Evolutionary conservation across 2,888 invertebrate species (phyloP), one percentile per base, ranked within the genome.

Genomic region (Alloscopus bannaensis): DNA sequence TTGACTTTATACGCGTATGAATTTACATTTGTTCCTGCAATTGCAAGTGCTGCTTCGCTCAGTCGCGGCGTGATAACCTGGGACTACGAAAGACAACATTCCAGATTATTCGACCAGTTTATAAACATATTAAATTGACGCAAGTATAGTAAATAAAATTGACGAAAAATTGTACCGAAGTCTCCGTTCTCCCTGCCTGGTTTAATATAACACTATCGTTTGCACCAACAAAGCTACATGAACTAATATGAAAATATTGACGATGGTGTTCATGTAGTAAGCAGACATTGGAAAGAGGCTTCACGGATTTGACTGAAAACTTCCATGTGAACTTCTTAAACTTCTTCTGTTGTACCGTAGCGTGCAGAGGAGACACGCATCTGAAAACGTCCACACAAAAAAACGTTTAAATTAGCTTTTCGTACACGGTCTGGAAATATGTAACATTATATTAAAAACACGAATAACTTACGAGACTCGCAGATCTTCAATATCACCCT

Each of bases 1-100:
- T 89, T 89, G 1, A 91, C 88, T 81, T 89, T 88, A 86, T 91
- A 90, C 60, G 87, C 78, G 76, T 87, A 79, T 81, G 87, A 82
- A 47, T 36, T 65, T 20, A 18, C 24, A 20, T 66, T 72, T n/a
- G 60, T 45, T 20, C 80, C 82, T 26, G 75, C 60, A 16, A 83
- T 66, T 18, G 81, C 75, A 11, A 78, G 28, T 18, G 82, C 82
- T 42, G 82, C 81, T 31, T 81, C 81, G 64, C 73, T 81, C 40
- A 80, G 31, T 16, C 42, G 68, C 4, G 82, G 80, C 18, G 71
- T 76, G 2, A 84, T 18, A 29, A 83, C 80, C 78, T 86, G 86
- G 11, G 69, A 55, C 77, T 81, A 24, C 3, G 45, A 3, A 40
- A 64, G n/a, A n/a, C 26, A 57, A 6, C 13, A 36, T 36, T 36